Base-by-base conservation (phyloP, 1,140 invertebrate species). In the Aethina tumida region DNA sequence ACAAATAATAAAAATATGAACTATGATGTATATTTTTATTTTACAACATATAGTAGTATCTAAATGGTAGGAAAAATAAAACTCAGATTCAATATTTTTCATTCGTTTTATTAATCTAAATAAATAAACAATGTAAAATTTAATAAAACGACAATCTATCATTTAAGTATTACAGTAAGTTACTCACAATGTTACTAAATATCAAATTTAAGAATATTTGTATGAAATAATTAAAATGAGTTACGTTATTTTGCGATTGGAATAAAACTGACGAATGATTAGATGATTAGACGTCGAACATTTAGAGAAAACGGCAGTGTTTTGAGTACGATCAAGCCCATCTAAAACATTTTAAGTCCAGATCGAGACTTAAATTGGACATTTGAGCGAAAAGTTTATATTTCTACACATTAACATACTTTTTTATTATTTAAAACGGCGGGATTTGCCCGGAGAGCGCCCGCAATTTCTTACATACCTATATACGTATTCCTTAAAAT, bases 221-320 rank as follows among this genome's bases (percentile, higher is more conserved):
- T 13, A 20, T 33, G 5, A 17, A 21, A 20, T 20, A 12, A 20
- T 5, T 17, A 17, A 5, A 21, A 6, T 6, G 9, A 14, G 9
- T 9, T 29, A 28, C 8, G 20, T 21, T n/a, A 38, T 38, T 28
- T 21, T 19, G 20, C 19, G 33, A 37, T 28, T 7, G 24, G 26
- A 25, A 19, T 34, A 7, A 25, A 24, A 31, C 20, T 13, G 31
- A n/a, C 27, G 31, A 9, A 40, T 19, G 31, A 14, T 30, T 12
- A 17, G 9, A 32, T 35, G 39, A 32, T 34, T 26, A 46, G 33
- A 43, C 22, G 21, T 37, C 35, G 36, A 46, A 46, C 47, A 50
- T 45, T 47, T 47, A 53, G 46, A 50, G 43, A 53, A 50, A 53
- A 46, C 50, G 53, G 53, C 53, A 55, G 53, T 55, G 53, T n/a